Evolutionary conservation across 2,797 vertebrate genomes (phyloP), one percentile per base, ranked within the genome.

Genomic region (Yasuhikotakia modesta): DNA sequence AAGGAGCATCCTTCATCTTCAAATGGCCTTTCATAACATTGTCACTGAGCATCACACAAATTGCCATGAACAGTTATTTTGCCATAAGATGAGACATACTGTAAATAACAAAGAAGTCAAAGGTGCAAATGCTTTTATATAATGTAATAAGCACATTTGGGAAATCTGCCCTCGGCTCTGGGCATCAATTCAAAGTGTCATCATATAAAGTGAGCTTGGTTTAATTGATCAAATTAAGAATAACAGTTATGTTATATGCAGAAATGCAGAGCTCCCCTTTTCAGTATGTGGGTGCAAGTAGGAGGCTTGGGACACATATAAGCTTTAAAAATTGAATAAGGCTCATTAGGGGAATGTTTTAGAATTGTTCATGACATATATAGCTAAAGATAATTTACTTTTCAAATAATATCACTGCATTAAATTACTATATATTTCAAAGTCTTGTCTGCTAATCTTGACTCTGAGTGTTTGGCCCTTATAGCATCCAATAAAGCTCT

Each of bases 21-120:
- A 87, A 89, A 91, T 87, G 89, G 90, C 88, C 88, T 90, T 86
- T 89, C 87, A 87, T 86, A 84, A 91, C 88, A 90, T 90, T 92
- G 90, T 91, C 89, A 90, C 85, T 90, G 90, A 84, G 88, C 88
- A 90, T 89, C 86, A 87, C 87, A 88, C 87, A 88, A 89, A 90
- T 85, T 87, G 89, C 78, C 70, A 84, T 86, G 86, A 88, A 82
- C 86, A 85, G 87, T 85, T 82, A 88, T 85, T 16, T 87, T 85
- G 90, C 88, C 87, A 89, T 27, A 43, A 58, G 72, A 79, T 39
- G 46, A 64, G 55, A 19, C 48, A 74, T 53, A 65, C 43, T 65
- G 46, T 85, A 82, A 86, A 88, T 68, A 48, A 48, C 2, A 27
- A 27, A 27, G 27, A 85, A 67, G 55, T 67, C 84, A 75, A 88